A percentile compares a stretch with the other conserved stretches of the same genome.
These are phyloP conservation scores for Triops cancriformis DNA, from an alignment of 1,140 invertebrate species.

Conservation along the genomic window DNA sequence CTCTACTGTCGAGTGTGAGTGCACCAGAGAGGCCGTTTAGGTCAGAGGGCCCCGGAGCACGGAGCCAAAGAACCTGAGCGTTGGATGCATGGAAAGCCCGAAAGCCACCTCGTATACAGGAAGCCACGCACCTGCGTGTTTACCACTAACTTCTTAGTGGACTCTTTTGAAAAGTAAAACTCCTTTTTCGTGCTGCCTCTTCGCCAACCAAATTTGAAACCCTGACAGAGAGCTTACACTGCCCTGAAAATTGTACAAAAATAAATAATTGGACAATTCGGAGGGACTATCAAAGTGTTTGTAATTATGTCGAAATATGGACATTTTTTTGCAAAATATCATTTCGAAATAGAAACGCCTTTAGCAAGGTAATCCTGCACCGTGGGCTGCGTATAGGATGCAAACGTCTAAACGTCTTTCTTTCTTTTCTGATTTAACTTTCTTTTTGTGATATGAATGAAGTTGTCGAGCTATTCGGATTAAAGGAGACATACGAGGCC, in stretches of 20 bases:
- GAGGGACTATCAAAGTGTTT: neutral
- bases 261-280: neutral
- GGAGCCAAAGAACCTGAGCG: constrained; percentile 12
- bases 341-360: neutral
- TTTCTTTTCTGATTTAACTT: too few relatives aligned
- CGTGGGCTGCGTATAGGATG: neutral
- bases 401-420: neutral
- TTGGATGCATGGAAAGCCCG: neutral
- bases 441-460: too few relatives aligned
- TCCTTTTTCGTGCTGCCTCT: neutral
- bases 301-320: neutral
- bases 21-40: constrained; percentile 4
- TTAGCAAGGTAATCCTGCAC: neutral
- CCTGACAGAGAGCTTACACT: neutral
- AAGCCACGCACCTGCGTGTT: constrained; percentile 12
- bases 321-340: neutral
- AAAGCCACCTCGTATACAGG: neutral
- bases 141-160: constrained; percentile 4
- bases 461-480: too few relatives aligned
- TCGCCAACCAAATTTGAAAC: neutral
- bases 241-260: too few relatives aligned
- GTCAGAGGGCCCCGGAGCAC: constrained; percentile 11
- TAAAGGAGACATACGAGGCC: too few relatives aligned
- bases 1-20: neutral
- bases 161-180: constrained; percentile 9